Conservation (phyloP, 2,113 vertebrate genomes). For the crab-eating macaque (Macaca fascicularis) region T2T-MFA8v1.1 NC_088377.1:154141501-154142000, state of each 20-base stretch:
- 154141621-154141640: not conserved
- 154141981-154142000: not conserved
- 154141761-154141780: not conserved
- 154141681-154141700: not conserved
- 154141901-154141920: not conserved
- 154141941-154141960: not conserved
- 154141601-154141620: not conserved
- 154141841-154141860: not conserved
- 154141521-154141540: not conserved
- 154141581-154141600: not conserved
- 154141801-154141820: not conserved
- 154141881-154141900: not conserved
- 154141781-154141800: not conserved
- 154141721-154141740: not conserved
- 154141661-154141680: not conserved
- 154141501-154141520: not conserved
- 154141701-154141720: not conserved
- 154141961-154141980: not conserved
- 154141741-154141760: not conserved
- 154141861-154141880: not conserved
- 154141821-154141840: not conserved
- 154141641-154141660: not conserved
- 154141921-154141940: not conserved
- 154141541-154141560: not conserved
- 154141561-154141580: not conserved